A percentile compares a stretch with the other conserved stretches of the same genome.
Conservation (phyloP, 1,140 invertebrate species). For the Drosophila ambigua region DNA sequence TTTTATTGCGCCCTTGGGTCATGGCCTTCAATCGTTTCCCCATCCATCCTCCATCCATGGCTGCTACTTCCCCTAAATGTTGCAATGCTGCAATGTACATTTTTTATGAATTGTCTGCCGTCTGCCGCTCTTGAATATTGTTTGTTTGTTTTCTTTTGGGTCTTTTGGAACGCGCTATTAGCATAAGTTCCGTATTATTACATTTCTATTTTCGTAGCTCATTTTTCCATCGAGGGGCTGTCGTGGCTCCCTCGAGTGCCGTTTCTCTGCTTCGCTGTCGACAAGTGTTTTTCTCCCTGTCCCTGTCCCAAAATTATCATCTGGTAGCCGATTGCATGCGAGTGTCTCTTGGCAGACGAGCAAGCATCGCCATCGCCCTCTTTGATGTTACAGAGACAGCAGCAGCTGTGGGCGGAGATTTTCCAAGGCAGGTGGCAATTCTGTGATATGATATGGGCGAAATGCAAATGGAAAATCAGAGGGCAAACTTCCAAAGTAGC, state of each 20-base stretch:
- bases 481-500: neutral
- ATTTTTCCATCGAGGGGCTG: neutral
- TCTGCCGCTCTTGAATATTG: slow-evolving; percentile 19
- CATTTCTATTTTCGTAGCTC: slow-evolving; percentile 44
- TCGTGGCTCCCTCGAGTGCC: slow-evolving; percentile 30
- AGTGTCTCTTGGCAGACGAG: slow-evolving; percentile 52
- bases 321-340: slow-evolving; percentile 33
- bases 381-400: slow-evolving; percentile 45
- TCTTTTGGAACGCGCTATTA: slow-evolving; percentile 78
- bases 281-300: slow-evolving; percentile 53
- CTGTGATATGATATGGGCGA: slow-evolving; percentile 8
- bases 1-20: slow-evolving; percentile 61
- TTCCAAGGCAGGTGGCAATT: slow-evolving; percentile 19
- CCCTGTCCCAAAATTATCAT: slow-evolving; percentile 25
- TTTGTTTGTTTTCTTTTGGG: slow-evolving; percentile 51
- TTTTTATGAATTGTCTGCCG: slow-evolving; percentile 73
- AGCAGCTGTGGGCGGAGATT: slow-evolving; percentile 43
- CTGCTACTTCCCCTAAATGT: slow-evolving; percentile 21
- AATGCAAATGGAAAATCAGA: slow-evolving; percentile 14
- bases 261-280: slow-evolving; percentile 37
- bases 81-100: slow-evolving; percentile 40
- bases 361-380: slow-evolving; percentile 2
- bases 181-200: slow-evolving; percentile 67
- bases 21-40: slow-evolving; percentile 12
- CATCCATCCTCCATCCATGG: too few species aligned